These are phyloP conservation scores for Misgurnus anguillicaudatus DNA, from an alignment of 2,113 vertebrate species.

Conservation along the genomic window DNA sequence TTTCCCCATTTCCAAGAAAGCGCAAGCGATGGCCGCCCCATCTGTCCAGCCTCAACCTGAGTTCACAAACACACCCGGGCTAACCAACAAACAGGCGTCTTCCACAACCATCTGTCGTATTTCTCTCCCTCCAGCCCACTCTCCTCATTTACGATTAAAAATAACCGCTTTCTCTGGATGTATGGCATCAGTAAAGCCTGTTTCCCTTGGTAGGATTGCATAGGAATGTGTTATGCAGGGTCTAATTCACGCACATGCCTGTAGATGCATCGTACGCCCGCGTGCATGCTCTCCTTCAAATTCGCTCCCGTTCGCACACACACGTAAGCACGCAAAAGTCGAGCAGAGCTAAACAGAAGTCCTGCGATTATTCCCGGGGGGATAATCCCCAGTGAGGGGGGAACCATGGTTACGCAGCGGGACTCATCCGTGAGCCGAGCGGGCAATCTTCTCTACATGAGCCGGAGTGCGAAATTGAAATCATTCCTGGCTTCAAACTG, in stretches of 20 bases:
- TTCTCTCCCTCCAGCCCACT: conserved; percentile 33
- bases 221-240: background rate
- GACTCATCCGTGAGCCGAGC: background rate
- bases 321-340: conserved; percentile 1
- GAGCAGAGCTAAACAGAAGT: conserved; percentile 22
- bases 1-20: conserved; percentile 57
- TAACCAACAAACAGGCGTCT: conserved; percentile 58
- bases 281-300: background rate
- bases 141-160: conserved; percentile 23
- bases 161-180: conserved; percentile 35
- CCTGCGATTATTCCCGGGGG: conserved; percentile 38
- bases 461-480: conserved; percentile 47
- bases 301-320: background rate
- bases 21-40: conserved; percentile 47
- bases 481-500: conserved; percentile 52
- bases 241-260: conserved; percentile 21
- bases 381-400: conserved; percentile 39
- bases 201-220: background rate
- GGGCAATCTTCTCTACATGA: conserved; percentile 47
- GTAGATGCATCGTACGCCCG: background rate
- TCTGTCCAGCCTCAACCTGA: conserved; percentile 65
- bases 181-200: conserved; percentile 4
- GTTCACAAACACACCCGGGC: conserved; percentile 56
- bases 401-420: conserved; percentile 28
- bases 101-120: conserved; percentile 63